Conservation (phyloP, 2,888 invertebrate genomes). For the Gastrophysa polygoni region DNA sequence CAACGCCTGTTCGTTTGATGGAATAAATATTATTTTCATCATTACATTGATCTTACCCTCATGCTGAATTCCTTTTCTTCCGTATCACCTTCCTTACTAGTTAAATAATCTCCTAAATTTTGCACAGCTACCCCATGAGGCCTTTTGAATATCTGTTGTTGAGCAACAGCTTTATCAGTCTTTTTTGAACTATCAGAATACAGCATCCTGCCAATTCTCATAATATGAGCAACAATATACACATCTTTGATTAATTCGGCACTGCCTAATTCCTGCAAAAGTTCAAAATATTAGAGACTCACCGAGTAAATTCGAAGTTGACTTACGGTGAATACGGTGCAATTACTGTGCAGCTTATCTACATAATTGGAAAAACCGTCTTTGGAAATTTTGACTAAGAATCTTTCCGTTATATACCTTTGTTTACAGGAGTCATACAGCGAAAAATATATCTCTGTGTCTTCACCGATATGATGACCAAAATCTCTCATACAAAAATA, state of each 20-base stretch:
- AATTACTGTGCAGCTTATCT: slow-evolving; percentile 85
- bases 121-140: slow-evolving; percentile 89
- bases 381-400: slow-evolving; percentile 86
- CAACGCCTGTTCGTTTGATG: too few species aligned
- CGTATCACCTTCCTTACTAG: slow-evolving; percentile 61
- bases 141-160: slow-evolving; percentile 66
- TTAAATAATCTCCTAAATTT: slow-evolving; percentile 72
- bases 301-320: background rate
- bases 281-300: background rate
- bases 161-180: slow-evolving; percentile 56
- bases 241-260: slow-evolving; percentile 85
- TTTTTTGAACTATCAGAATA: slow-evolving; percentile 63
- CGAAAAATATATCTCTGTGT: slow-evolving; percentile 87
- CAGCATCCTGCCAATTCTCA: slow-evolving; percentile 86
- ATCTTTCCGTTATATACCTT: slow-evolving; percentile 86
- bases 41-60: slow-evolving; percentile 66
- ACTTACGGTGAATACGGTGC: slow-evolving; percentile 79
- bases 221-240: slow-evolving; percentile 88
- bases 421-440: slow-evolving; percentile 80
- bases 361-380: slow-evolving; percentile 90
- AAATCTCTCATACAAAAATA: slow-evolving; percentile 89
- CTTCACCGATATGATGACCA: slow-evolving; percentile 86
- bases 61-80: slow-evolving; percentile 81
- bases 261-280: slow-evolving; percentile 76
- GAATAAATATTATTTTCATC: too few species aligned